Evolutionary conservation across 2,113 vertebrate genomes (phyloP), one percentile per base, ranked within the genome.

Genomic region (Corythornis cristatus): DNA sequence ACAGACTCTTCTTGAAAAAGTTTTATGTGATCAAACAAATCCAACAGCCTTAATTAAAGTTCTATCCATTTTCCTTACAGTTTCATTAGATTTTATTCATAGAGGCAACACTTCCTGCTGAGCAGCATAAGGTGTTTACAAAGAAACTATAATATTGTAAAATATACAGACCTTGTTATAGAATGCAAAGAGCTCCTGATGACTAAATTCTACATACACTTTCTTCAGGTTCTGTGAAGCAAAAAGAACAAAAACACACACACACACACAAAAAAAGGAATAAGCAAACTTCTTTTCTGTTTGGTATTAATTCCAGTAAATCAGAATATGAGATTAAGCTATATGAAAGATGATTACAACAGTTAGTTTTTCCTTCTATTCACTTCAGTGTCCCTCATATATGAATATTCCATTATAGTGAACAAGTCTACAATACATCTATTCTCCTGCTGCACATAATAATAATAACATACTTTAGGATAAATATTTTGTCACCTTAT

Each of bases 151-250:
- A 94, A 87, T 91, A 88, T 71, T 86, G 40, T 90, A 96, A 90
- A 96, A 96, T 83, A 62, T 77, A 97, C 96, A 93, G 65, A 99
- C 99, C 99, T 99, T 99, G 97, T 98, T 98, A 97, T 99, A 99
- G 98, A 99, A 99, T 58, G 99, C 98, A 95, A 99, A 98, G 70
- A 99, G 98, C 96, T 99, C 98, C 97, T 98, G 96, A 95, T 99
- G 99, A 97, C 83, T 99, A 90, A 99, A 99, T 97, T 99, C 98
- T 89, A 99, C 95, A 91, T 98, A 98, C 89, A 99, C 96, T 88
- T 99, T 99, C 97, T 99, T 98, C 93, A 98, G 80, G 54, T 94
- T 98, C 99, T 99, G 93, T 46, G 95, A 97, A 87, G 43, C 83
- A 97, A 77, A 92, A 96, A 83, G 54, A 71, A 79, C 37, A 71